Percentiles rank a stretch among this genome's conserved stretches.
Conservation (phyloP, 1,140 invertebrate genomes). For the Arctopsyche grandis region DNA sequence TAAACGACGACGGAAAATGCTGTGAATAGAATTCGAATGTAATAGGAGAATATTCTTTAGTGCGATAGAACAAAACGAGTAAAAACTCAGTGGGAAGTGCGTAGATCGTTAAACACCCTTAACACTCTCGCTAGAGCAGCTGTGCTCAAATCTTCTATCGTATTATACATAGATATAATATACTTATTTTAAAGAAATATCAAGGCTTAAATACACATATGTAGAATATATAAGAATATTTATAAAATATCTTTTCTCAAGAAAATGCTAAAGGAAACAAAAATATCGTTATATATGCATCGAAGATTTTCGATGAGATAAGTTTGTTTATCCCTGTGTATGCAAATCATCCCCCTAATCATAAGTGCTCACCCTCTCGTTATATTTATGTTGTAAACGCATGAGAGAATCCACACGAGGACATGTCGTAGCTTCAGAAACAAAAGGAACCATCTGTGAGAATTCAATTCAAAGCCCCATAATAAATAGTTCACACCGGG, state of each 20-base stretch:
- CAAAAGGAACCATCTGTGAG: conserved; percentile 17
- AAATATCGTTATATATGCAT: not conserved
- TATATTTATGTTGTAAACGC: too few relatives aligned
- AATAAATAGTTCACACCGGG: too few relatives aligned
- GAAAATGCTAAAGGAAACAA: not conserved
- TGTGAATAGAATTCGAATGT: conserved; percentile 20
- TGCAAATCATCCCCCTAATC: not conserved
- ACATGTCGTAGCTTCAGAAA: conserved; percentile 13
- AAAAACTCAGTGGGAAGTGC: conserved; percentile 26
- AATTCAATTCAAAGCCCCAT: not conserved
- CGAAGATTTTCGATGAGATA: too few relatives aligned
- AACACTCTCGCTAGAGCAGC: conserved; percentile 7
- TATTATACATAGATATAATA: too few relatives aligned
- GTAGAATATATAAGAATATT: not conserved
- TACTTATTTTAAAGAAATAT: too few relatives aligned
- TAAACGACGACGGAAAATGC: conserved; percentile 26
- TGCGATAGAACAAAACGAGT: conserved; percentile 28
- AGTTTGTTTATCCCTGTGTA: not conserved
- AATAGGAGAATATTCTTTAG: conserved; percentile 41
- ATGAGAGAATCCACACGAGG: not conserved
- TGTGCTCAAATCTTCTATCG: conserved; percentile 1
- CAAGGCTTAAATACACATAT: too few relatives aligned
- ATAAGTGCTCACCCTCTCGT: not conserved
- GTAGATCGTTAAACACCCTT: conserved; percentile 31
- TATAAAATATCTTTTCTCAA: too few relatives aligned